These are phyloP conservation scores for Lasiurus borealis DNA, from an alignment of 2,113 vertebrate genomes.

Conservation along the genomic window DNA sequence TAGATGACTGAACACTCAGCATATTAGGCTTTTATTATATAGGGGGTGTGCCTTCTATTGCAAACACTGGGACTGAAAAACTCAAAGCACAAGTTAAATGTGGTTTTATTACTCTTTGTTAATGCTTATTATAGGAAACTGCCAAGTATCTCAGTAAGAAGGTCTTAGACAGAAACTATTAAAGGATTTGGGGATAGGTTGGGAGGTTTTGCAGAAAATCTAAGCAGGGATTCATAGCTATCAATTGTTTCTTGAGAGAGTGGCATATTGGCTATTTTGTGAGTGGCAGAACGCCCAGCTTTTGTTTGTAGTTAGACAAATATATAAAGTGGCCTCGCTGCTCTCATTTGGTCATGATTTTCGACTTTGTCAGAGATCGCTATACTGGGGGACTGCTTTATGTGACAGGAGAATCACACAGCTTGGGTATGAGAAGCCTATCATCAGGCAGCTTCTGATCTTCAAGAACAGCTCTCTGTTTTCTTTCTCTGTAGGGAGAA, in stretches of 20 bases:
- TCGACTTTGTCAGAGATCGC: not conserved
- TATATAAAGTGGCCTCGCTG: not conserved
- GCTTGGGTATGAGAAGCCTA: not conserved
- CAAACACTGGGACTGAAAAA: not conserved
- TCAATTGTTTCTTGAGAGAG: not conserved
- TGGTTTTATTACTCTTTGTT: not conserved
- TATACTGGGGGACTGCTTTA: not conserved
- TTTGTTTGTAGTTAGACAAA: not conserved
- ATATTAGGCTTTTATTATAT: too few relatives aligned
- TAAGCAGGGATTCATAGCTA: not conserved
- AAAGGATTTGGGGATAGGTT: not conserved
- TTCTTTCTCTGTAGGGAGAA: not conserved
- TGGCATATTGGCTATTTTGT: not conserved
- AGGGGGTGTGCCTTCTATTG: not conserved
- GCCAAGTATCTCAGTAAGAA: rapidly evolving
- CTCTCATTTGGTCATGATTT: not conserved
- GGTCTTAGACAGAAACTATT: not conserved
- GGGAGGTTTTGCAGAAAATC: not conserved
- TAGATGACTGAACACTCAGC: too few relatives aligned
- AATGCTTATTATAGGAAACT: not conserved
- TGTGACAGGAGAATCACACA: not conserved
- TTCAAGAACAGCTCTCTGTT: not conserved
- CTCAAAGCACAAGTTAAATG: not conserved
- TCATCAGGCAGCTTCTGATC: not conserved
- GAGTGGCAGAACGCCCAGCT: not conserved